Conservation (phyloP, 2,113 vertebrate genomes). For the Gambusia affinis region DNA sequence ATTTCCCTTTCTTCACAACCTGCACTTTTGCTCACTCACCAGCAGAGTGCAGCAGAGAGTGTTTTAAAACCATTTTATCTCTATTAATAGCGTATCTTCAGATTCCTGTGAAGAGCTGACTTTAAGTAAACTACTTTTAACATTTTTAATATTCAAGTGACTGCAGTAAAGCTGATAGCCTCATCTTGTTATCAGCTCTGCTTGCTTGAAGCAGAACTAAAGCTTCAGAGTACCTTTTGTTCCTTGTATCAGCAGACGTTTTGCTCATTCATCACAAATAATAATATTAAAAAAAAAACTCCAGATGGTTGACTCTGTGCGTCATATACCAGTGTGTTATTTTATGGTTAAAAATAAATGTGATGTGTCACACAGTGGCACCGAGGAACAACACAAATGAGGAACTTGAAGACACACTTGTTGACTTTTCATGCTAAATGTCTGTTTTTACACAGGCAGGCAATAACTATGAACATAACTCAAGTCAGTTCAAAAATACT, state of each 20-base stretch:
- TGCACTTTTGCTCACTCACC: neutral
- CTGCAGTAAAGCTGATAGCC: neutral
- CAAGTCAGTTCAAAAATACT: too few species aligned
- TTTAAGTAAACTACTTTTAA: neutral
- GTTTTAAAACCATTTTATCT: neutral
- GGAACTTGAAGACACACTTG: slow-evolving; percentile 3
- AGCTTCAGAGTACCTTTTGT: neutral
- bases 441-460: neutral
- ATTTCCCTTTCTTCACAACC: neutral
- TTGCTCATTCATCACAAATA: neutral
- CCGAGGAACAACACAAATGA: neutral
- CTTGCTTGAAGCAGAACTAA: neutral
- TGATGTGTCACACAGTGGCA: neutral
- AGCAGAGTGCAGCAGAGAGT: slow-evolving; percentile 21
- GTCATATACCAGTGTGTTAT: neutral
- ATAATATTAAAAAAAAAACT: neutral
- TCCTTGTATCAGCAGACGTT: neutral
- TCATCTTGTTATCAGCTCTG: neutral
- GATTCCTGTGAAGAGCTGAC: neutral
- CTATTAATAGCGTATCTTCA: neutral
- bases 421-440: neutral
- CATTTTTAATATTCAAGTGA: neutral
- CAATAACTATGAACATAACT: neutral
- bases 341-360: neutral
- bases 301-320: neutral